These are phyloP conservation scores for Brenthis daphne DNA, from an alignment of 2,888 invertebrate species.

Conservation along the genomic window DNA sequence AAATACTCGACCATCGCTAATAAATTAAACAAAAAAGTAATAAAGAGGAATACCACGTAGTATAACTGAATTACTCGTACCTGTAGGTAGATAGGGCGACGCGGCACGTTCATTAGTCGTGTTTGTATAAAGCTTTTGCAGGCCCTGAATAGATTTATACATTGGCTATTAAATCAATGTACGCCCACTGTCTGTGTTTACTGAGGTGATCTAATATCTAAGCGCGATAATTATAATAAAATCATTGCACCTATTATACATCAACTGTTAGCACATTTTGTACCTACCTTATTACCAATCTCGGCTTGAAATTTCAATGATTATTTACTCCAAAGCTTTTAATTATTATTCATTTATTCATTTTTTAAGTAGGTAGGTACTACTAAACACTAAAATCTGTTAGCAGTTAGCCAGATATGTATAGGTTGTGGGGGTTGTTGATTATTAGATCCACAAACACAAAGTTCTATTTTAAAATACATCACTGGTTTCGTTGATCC, in stretches of 20 bases:
- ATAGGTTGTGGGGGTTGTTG: too few species aligned
- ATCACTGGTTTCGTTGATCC: slow-evolving; percentile 47
- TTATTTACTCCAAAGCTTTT: too few species aligned
- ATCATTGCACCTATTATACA: too few species aligned
- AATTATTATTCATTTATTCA: background rate
- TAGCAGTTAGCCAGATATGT: background rate
- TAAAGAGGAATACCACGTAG: slow-evolving; percentile 53
- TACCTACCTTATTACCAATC: too few species aligned
- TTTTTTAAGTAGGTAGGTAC: background rate
- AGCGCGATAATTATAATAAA: slow-evolving; percentile 7
- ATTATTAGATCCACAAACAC: background rate
- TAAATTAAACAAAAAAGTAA: slow-evolving; percentile 47
- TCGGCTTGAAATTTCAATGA: too few species aligned
- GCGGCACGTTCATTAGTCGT: slow-evolving; percentile 64
- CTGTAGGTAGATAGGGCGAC: slow-evolving; percentile 43
- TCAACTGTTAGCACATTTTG: too few species aligned
- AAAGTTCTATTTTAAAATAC: background rate
- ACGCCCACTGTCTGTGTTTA: slow-evolving; percentile 55
- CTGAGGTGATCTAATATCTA: slow-evolving; percentile 44
- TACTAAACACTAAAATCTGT: too few species aligned
- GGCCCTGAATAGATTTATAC: slow-evolving; percentile 63
- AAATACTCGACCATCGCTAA: slow-evolving; percentile 26
- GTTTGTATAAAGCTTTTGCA: slow-evolving; percentile 65
- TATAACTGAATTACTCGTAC: slow-evolving; percentile 62
- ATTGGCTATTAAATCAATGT: slow-evolving; percentile 60